phyloP scores from a whole-genome alignment of 2,888 invertebrate genomes.

The Scelioninae gen. 2 region DNA sequence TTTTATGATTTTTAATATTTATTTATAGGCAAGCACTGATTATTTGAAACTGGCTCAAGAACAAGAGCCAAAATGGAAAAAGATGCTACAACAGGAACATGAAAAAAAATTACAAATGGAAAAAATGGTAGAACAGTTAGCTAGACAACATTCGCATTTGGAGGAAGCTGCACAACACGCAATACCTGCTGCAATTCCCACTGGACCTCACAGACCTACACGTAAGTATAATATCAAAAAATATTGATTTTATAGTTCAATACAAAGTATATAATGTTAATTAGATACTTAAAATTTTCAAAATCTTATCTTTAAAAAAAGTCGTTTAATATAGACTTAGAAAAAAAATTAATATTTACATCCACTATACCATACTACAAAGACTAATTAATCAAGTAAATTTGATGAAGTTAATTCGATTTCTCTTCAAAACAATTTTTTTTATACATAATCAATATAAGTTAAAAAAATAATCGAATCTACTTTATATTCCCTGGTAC shows the following conservation, averaged over 20 bases:
- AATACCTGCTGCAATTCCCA: conserved; percentile 67
- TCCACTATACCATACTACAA: no score
- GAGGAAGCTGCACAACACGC: conserved; percentile 92
- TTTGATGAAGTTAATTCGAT: no score
- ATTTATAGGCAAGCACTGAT: conserved; percentile 88
- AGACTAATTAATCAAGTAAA: no score
- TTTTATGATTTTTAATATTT: conserved; percentile 7
- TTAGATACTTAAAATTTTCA: no score
- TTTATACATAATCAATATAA: no score
- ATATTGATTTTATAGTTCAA: neutral
- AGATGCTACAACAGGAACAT: conserved; percentile 94
- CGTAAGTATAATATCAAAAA: conserved; percentile 64
- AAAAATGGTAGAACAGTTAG: conserved; percentile 98
- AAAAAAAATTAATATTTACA: no score
- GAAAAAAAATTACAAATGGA: conserved; percentile 94
- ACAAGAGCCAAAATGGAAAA: conserved; percentile 94
- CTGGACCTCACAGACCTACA: conserved; percentile 70
- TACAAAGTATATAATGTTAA: neutral
- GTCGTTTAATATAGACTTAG: no score
- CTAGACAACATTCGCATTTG: conserved; percentile 95
- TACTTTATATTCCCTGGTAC: no score
- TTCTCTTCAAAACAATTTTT: no score
- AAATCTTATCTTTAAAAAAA: no score
- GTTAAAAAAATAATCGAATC: no score
- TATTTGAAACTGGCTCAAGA: conserved; percentile 92